Percentiles rank a stretch among this genome's conserved stretches.
Conservation (phyloP, 1,140 invertebrate genomes). For the Berghia stephanieae region DNA sequence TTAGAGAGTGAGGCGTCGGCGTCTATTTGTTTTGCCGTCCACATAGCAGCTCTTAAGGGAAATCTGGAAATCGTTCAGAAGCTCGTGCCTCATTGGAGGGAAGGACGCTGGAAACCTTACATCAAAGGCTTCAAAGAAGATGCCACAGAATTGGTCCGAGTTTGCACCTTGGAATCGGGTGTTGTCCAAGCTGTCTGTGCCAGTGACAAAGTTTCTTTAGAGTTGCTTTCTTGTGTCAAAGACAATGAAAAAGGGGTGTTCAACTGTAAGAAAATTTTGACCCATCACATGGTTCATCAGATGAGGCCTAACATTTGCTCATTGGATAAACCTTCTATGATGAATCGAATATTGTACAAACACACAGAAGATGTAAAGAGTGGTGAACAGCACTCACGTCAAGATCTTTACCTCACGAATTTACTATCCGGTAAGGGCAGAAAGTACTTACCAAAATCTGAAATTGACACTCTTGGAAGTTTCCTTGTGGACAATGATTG, state of each 20-base stretch:
- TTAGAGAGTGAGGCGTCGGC: constrained; percentile 25
- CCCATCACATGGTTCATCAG: constrained; percentile 20
- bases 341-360: constrained; percentile 14
- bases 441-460: not conserved
- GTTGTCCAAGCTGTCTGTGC: constrained; percentile 12
- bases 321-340: not conserved
- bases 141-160: constrained; percentile 25
- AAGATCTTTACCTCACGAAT: not conserved
- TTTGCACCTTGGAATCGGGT: constrained; percentile 26
- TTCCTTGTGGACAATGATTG: constrained; percentile 4
- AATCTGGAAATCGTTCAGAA: constrained; percentile 4
- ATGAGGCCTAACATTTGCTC: constrained; percentile 14
- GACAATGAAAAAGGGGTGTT: constrained; percentile 10
- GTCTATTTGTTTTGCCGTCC: constrained; percentile 32
- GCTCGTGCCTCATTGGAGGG: constrained; percentile 22
- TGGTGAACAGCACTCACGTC: not conserved
- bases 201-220: constrained; percentile 1
- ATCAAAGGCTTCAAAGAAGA: constrained; percentile 27
- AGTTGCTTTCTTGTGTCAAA: not conserved
- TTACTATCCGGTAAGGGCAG: not conserved
- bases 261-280: constrained; percentile 12
- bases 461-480: not conserved
- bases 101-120: constrained; percentile 23
- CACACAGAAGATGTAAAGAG: not conserved
- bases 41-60: constrained; percentile 18